These are phyloP conservation scores for Baccha elongata DNA, from an alignment of 2,888 invertebrate species.

Conservation along the genomic window DNA sequence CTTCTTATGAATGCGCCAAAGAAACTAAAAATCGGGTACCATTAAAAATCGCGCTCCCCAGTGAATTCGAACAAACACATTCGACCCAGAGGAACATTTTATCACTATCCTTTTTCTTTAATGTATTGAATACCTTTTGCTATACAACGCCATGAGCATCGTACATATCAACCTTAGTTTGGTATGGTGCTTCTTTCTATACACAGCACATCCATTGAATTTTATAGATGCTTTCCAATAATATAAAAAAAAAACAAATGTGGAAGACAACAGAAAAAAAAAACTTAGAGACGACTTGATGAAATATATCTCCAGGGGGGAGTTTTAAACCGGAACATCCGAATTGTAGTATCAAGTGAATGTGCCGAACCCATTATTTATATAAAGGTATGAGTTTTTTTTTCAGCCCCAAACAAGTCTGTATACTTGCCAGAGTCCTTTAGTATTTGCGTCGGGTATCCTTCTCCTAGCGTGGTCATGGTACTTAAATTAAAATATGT, in stretches of 20 bases:
- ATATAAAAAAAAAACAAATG: conserved; percentile 46
- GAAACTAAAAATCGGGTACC: too few relatives aligned
- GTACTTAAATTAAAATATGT: conserved; percentile 69
- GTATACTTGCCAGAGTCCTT: background rate
- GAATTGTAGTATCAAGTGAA: conserved; percentile 62
- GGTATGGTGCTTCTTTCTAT: conserved; percentile 22
- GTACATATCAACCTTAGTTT: background rate
- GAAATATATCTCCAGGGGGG: conserved; percentile 59
- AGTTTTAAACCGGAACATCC: conserved; percentile 57
- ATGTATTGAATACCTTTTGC: too few relatives aligned
- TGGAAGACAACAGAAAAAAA: conserved; percentile 17
- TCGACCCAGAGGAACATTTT: too few relatives aligned
- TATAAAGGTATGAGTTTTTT: background rate
- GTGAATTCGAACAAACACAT: too few relatives aligned
- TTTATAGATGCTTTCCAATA: conserved; percentile 44
- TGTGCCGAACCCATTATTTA: conserved; percentile 41
- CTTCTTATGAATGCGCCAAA: too few relatives aligned
- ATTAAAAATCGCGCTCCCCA: too few relatives aligned
- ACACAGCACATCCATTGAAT: conserved; percentile 26
- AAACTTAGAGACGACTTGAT: conserved; percentile 38
- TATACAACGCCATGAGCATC: background rate
- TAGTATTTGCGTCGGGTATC: conserved; percentile 8
- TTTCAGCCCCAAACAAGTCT: background rate
- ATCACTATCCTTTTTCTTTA: too few relatives aligned
- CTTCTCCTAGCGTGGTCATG: conserved; percentile 19